Conservation (phyloP, 2,888 invertebrate species). For the Xestoiulus laeticollis region DNA sequence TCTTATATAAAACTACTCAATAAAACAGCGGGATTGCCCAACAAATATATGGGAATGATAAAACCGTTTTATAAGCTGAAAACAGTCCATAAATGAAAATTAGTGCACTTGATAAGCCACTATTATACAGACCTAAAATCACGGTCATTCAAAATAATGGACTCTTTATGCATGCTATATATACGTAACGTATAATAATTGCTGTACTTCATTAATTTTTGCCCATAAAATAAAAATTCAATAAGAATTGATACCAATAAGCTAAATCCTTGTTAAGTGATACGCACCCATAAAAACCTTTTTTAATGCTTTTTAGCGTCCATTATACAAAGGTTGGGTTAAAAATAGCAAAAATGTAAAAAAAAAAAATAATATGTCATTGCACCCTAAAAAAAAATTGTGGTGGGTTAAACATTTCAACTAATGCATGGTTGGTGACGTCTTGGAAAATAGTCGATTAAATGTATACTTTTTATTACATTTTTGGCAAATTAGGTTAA, state of each 20-base stretch:
- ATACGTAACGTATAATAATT: neutral
- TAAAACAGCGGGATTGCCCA: slow-evolving; percentile 47
- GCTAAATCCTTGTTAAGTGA: neutral
- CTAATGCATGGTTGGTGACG: neutral
- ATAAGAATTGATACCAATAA: neutral
- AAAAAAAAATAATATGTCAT: slow-evolving; percentile 19
- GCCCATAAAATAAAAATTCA: neutral
- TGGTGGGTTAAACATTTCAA: neutral
- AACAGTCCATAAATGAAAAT: slow-evolving; percentile 44
- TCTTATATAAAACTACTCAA: slow-evolving; percentile 38
- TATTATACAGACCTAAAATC: neutral
- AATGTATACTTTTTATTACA: neutral
- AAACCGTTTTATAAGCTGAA: neutral
- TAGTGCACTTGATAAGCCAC: slow-evolving; percentile 44
- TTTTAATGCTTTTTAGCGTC: neutral
- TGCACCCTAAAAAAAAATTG: neutral
- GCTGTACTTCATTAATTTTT: slow-evolving; percentile 9
- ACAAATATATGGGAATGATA: slow-evolving; percentile 16
- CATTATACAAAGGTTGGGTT: neutral
- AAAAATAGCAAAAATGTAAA: neutral
- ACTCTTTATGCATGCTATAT: neutral
- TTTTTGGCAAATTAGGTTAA: neutral
- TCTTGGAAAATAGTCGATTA: neutral
- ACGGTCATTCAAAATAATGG: neutral
- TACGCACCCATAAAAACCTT: neutral